These are phyloP conservation scores for Apostichopus parvimensis DNA, from an alignment of 35 echinoderm and acorn worm genomes.

Conservation along the genomic window DNA sequence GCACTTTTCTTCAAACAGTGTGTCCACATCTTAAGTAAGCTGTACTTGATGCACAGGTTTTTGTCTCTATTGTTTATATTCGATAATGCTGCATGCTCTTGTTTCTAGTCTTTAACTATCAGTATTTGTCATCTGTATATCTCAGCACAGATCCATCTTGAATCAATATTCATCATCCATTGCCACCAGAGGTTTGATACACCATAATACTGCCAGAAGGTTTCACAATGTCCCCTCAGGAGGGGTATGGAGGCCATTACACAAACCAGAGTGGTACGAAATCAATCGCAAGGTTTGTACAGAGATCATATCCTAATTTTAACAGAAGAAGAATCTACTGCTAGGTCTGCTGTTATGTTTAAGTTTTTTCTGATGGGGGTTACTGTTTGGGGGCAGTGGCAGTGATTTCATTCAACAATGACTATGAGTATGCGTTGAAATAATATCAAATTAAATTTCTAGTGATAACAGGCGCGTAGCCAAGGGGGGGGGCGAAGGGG, in stretches of 20 bases:
- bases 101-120: too few species aligned
- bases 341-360: too few species aligned
- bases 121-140: neutral
- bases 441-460: too few species aligned
- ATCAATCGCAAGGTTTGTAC: conserved; percentile 77
- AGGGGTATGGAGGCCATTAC: conserved; percentile 82
- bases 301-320: neutral
- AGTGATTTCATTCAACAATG: neutral
- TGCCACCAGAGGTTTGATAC: conserved; percentile 69
- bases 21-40: too few species aligned
- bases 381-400: neutral
- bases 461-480: too few species aligned
- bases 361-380: neutral
- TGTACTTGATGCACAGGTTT: too few species aligned
- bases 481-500: too few species aligned
- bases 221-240: conserved; percentile 39
- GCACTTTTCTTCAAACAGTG: too few species aligned
- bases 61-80: too few species aligned
- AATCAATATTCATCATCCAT: conserved; percentile 76
- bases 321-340: too few species aligned
- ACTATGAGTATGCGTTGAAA: too few species aligned
- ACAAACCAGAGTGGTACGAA: conserved; percentile 97
- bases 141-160: conserved; percentile 71
- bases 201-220: conserved; percentile 70
- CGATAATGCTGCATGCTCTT: too few species aligned